Base-by-base conservation (phyloP, 2,797 vertebrate species). In the Microctenopoma steveboyesi region DNA sequence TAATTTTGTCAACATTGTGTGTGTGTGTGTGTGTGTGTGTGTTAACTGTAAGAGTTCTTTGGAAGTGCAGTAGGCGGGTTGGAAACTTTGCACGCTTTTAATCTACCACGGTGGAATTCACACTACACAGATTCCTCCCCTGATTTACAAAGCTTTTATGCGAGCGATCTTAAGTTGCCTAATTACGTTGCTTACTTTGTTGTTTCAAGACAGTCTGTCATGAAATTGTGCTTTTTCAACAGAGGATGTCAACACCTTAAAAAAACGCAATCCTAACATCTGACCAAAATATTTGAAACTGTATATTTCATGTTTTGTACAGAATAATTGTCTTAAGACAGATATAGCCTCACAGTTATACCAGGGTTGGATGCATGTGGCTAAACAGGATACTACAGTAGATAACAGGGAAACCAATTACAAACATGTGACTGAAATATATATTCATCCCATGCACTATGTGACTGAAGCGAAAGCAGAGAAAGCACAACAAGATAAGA, bases 141-240 rank as follows among this genome's bases (percentile, higher is more conserved):
- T 56, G 49, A 70, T 49, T 59, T 14, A 63, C 49, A 50, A 51
- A 47, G 69, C 53, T 25, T 22, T 61, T 62, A 14, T 37, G 37
- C 27, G 47, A 3, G 11, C 9, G 3, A 39, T 16, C 30, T 37
- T 13, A 59, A 39, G 47, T 48, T 33, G 4, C 4, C 7, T n/a
- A 33, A 4, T 33, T 33, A 33, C 27, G 42, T 5, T n/a, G 13
- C 42, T 27, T 13, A 2, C 0, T 42, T 13, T 40, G 25, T 54
- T 27, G 67, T 8, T 9, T 9, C 7, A 39, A 11, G 37, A 39
- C 37, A 10, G 39, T 13, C 14, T 12, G 39, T 12, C 11, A 12
- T 13, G 39, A 47, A 52, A 1, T 3, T 14, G 33, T 5, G 13
- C 30, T 11, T 37, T 10, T 37, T n/a, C 49, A 12, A 18, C 5